Conservation (phyloP, 2,797 vertebrate genomes). For the Garrulus glandarius region DNA sequence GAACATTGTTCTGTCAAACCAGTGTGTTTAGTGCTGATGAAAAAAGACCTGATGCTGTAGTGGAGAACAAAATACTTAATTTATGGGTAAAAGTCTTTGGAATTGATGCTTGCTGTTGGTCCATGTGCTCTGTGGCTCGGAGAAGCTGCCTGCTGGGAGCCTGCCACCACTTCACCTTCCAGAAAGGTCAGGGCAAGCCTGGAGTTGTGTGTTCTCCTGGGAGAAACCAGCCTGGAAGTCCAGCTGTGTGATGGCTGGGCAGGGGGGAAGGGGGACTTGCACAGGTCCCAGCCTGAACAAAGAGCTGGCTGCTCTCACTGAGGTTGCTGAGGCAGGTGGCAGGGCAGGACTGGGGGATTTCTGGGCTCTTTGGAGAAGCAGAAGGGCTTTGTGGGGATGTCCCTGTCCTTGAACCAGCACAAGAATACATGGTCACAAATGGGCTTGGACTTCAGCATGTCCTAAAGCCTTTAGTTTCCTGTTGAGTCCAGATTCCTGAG, state of each 20-base stretch:
- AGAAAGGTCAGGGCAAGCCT: not conserved
- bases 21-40: not conserved
- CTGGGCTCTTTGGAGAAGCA: not conserved
- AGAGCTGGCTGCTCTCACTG: not conserved
- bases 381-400: not conserved
- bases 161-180: not conserved
- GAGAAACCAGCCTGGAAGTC: not conserved
- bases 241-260: not conserved
- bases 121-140: not conserved
- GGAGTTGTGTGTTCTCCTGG: not conserved
- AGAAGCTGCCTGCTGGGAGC: not conserved
- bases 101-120: not conserved
- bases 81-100: not conserved
- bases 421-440: accelerated
- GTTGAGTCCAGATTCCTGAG: not conserved
- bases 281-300: not conserved
- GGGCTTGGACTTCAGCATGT: not conserved
- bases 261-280: not conserved
- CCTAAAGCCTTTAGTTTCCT: not conserved
- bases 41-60: not conserved
- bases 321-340: not conserved
- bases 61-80: not conserved
- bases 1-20: not conserved
- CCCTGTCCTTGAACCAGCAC: not conserved
- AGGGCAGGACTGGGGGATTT: not conserved